A percentile compares a stretch with the other conserved stretches of the same genome.
These are phyloP conservation scores for Torymus aiolomorphi DNA, from an alignment of 2,888 invertebrate species.

Conservation along the genomic window DNA sequence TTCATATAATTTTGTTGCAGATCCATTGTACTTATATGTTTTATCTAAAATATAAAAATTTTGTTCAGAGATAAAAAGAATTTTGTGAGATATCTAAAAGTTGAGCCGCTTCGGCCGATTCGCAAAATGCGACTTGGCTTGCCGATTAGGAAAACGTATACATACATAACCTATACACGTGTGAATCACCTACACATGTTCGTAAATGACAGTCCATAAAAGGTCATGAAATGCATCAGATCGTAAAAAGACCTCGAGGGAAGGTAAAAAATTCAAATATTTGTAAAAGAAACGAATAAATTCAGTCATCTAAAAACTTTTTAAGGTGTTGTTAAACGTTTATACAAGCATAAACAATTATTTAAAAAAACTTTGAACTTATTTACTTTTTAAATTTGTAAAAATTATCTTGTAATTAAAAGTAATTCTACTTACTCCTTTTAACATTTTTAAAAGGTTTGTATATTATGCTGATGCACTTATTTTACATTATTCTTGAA, in stretches of 20 bases:
- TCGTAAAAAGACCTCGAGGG: background rate
- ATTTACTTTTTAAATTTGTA: no score
- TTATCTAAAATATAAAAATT: background rate
- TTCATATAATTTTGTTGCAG: conserved; percentile 30
- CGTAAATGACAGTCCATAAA: conserved; percentile 26
- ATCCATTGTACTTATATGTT: conserved; percentile 41
- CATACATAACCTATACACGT: conserved; percentile 40
- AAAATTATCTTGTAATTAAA: no score
- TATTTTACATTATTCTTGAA: no score
- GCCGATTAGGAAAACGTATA: conserved; percentile 19
- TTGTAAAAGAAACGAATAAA: no score
- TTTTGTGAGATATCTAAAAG: conserved; percentile 31
- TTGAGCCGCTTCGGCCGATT: conserved; percentile 8
- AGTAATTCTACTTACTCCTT: no score
- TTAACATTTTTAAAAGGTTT: no score
- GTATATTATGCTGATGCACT: no score
- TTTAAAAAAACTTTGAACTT: no score
- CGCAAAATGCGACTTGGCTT: conserved; percentile 24
- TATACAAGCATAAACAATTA: no score
- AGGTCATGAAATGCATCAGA: conserved; percentile 27
- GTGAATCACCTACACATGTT: conserved; percentile 2
- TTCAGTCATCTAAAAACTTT: no score
- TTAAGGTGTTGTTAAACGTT: no score
- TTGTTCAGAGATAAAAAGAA: conserved; percentile 11
- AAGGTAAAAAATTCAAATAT: no score